Evolutionary conservation across 2,113 vertebrate species (phyloP).

Genomic region (Tyrannus savana): DNA sequence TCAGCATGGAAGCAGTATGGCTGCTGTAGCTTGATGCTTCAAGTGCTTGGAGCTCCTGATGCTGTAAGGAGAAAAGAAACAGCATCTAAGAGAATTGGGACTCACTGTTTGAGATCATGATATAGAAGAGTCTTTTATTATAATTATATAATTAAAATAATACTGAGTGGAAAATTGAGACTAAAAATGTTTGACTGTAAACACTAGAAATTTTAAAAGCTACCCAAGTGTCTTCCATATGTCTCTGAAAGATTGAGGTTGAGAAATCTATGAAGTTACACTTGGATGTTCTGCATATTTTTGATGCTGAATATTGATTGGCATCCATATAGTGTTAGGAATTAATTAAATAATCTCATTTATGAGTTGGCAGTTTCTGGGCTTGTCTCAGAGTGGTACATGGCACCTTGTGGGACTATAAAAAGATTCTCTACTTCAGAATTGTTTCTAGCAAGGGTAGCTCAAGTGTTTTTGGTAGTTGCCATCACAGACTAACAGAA

Average conservation of each 20-base stretch:
- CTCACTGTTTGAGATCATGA: neutral
- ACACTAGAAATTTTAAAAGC: neutral
- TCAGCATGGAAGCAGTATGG: neutral
- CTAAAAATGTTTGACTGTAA: neutral
- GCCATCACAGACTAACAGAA: neutral
- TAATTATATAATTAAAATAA: neutral
- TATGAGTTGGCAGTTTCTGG: neutral
- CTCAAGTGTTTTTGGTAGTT: neutral
- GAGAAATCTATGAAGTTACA: neutral
- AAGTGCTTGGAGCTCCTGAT: neutral
- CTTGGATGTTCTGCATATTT: neutral
- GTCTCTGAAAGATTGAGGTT: neutral
- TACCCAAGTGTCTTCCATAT: neutral
- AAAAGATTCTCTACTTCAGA: neutral
- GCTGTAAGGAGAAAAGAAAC: neutral
- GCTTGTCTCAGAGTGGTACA: neutral
- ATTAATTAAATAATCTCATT: neutral
- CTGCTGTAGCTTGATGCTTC: neutral
- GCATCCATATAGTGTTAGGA: neutral
- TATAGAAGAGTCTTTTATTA: neutral
- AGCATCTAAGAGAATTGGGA: neutral
- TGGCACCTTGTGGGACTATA: neutral
- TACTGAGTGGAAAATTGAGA: neutral
- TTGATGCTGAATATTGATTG: neutral
- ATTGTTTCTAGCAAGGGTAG: neutral